These are phyloP conservation scores for Vulpes lagopus DNA, from an alignment of 2,113 vertebrate species.

Conservation along the genomic window DNA sequence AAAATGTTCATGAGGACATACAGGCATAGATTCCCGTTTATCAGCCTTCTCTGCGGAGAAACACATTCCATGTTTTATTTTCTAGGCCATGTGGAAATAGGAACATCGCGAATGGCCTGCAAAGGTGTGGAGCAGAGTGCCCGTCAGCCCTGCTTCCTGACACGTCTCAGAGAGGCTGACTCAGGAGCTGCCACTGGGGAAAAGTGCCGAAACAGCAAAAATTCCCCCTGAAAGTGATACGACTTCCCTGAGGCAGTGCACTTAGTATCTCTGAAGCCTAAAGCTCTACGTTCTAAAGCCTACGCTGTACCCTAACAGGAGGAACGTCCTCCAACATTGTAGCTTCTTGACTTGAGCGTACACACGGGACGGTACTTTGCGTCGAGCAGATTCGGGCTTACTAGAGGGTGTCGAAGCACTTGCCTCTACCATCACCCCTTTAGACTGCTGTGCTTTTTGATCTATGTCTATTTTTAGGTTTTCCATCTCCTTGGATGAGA, in stretches of 20 bases:
- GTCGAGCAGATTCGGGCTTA: slow-evolving; percentile 15
- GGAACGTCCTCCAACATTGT: slow-evolving; percentile 10
- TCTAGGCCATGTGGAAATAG: neutral
- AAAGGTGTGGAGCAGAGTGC: neutral
- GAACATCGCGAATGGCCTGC: neutral
- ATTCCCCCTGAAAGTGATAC: slow-evolving; percentile 26
- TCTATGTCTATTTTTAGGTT: slow-evolving; percentile 45
- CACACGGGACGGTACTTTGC: neutral
- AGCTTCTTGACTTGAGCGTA: slow-evolving; percentile 19
- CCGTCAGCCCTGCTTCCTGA: neutral
- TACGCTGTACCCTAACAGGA: slow-evolving; percentile 24
- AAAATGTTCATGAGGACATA: slow-evolving; percentile 40
- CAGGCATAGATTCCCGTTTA: neutral
- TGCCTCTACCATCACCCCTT: slow-evolving; percentile 26
- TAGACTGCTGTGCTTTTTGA: slow-evolving; percentile 1
- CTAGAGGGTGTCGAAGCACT: neutral
- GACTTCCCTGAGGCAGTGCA: slow-evolving; percentile 15
- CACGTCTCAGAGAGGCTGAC: neutral
- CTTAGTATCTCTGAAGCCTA: slow-evolving; percentile 31
- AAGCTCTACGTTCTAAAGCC: neutral
- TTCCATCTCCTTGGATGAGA: slow-evolving; percentile 50
- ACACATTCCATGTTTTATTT: neutral
- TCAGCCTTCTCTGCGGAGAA: neutral
- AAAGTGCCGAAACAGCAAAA: neutral
- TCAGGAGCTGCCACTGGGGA: neutral